phyloP scores from a whole-genome alignment of 1,140 invertebrate species.

The Pygmarrhopalites habei region DNA sequence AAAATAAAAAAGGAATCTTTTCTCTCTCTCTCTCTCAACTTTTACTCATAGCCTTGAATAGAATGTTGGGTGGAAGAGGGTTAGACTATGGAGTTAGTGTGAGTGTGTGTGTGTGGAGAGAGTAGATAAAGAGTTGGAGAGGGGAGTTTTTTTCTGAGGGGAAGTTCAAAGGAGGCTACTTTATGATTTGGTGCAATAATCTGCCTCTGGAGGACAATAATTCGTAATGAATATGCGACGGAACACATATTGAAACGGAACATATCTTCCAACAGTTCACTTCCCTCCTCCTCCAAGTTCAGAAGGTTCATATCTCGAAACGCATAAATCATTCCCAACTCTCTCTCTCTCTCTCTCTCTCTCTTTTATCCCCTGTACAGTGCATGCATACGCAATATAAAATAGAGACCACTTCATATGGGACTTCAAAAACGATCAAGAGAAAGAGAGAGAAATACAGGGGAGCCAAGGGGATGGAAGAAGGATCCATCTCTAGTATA shows the following conservation, averaged over 20 bases:
- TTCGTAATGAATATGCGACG: slow-evolving; percentile 48
- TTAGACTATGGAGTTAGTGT: no score
- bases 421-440: no score
- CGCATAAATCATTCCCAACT: slow-evolving; percentile 30
- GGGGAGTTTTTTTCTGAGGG: slow-evolving; percentile 8
- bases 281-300: no score
- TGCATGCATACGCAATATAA: no score
- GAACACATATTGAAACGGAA: slow-evolving; percentile 39
- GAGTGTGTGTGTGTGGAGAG: no score
- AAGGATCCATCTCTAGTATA: no score
- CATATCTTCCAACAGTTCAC: no score
- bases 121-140: slow-evolving; percentile 35
- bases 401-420: no score
- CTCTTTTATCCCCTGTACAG: neutral
- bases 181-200: slow-evolving; percentile 41
- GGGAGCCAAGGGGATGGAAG: neutral
- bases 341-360: neutral
- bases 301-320: slow-evolving; percentile 26
- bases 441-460: neutral
- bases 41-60: no score
- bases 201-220: slow-evolving; percentile 42
- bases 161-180: slow-evolving; percentile 20
- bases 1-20: no score
- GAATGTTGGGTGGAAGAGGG: no score
- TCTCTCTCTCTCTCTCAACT: no score